Evolutionary conservation across 2,797 vertebrate genomes (phyloP), one percentile per base, ranked within the genome.

Genomic region (Otus scops): DNA sequence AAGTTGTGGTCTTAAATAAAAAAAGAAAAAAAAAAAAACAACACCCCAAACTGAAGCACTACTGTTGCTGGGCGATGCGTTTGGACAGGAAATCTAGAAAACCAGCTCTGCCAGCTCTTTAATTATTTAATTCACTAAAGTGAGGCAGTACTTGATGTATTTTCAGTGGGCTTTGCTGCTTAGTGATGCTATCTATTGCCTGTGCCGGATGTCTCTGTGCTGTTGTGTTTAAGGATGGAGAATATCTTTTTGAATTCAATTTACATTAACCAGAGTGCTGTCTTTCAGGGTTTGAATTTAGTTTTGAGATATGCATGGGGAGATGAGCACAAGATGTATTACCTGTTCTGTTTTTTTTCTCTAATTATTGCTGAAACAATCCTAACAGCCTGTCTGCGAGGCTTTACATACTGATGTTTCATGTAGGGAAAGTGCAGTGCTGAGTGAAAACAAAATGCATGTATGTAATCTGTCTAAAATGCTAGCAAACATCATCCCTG

Each of bases 111-210:
- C 81, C 76, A 77, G 94, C 85, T 95, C 95, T 77, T 92, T 47
- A 89, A 96, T 95, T 92, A 96, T 96, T 97, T 88, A 93, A 94
- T 94, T 77, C n/a, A 10, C 64, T 74, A 9, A 95, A 96, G 93
- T 92, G 50, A 97, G 74, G 83, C 53, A 91, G 90, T 36, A 70
- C 88, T 95, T 73, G 86, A 85, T 96, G 93, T 41, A 22, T 89
- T 95, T 94, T 64, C 83, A 51, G 6, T 69, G 85, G 67, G 95
- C 76, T 96, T 91, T 89, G 85, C 94, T 95, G 92, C 91, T 94
- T 39, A 2, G 87, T 11, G 75, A 54, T 89, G 79, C 5, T 91
- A 51, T 84, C 82, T 91, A 0, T 77, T 92, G 88, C 77, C 80
- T 76, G 81, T 77, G 90, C 85, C 7, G 51, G 45, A 19, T 94